A percentile compares a stretch with the other conserved stretches of the same genome.
These are phyloP conservation scores for Bicyclus anynana DNA, from an alignment of 1,140 invertebrate genomes.

Conservation along the genomic window DNA sequence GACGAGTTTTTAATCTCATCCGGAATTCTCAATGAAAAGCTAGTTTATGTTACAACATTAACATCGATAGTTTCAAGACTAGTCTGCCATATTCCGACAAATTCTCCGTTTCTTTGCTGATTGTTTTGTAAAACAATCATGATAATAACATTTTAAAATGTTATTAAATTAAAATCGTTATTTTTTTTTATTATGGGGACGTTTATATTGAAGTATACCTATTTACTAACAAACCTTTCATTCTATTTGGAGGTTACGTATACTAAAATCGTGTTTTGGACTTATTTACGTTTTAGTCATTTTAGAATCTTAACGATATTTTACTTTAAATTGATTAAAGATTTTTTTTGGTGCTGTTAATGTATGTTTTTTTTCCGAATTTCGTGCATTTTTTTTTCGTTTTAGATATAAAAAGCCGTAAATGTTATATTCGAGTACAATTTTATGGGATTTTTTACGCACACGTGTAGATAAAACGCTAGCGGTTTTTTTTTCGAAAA, in stretches of 20 bases:
- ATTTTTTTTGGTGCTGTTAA: slow-evolving; percentile 41
- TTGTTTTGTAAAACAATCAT: too few relatives aligned
- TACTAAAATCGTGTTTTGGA: slow-evolving; percentile 6
- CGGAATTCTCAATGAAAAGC: too few relatives aligned
- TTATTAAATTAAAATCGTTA: too few relatives aligned
- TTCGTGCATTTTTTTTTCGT: slow-evolving; percentile 40
- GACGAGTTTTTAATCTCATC: too few relatives aligned
- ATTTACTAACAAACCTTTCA: not conserved
- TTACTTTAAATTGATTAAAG: slow-evolving; percentile 14
- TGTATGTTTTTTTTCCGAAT: slow-evolving; percentile 33
- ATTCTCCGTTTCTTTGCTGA: too few relatives aligned
- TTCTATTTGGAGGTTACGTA: not conserved
- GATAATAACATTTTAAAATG: too few relatives aligned
- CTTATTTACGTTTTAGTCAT: slow-evolving; percentile 5
- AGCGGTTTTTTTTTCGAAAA: slow-evolving; percentile 18
- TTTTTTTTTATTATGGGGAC: too few relatives aligned
- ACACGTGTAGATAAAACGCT: slow-evolving; percentile 21
- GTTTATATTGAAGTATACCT: not conserved
- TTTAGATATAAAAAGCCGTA: slow-evolving; percentile 11
- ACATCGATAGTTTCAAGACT: too few relatives aligned
- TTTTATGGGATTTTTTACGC: slow-evolving; percentile 14
- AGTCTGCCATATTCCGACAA: too few relatives aligned
- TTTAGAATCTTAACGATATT: not conserved
- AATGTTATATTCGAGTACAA: slow-evolving; percentile 26
- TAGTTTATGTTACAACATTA: too few relatives aligned